Base-by-base conservation (phyloP, 2,888 invertebrate species). In the Tenthredo amoena region DNA sequence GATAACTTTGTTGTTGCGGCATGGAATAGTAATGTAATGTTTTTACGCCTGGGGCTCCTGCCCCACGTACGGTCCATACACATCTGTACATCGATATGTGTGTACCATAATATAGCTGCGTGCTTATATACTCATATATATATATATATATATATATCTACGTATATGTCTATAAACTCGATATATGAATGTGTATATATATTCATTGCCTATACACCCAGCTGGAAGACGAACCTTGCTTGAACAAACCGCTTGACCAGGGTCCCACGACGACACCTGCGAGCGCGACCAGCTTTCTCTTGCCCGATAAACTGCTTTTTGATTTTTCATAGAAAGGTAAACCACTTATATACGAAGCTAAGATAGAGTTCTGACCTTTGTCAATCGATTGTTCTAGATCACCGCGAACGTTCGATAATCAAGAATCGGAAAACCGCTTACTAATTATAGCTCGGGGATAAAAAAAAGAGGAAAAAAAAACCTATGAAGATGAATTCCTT, bases 241-340 rank as follows among this genome's bases (percentile, higher is more conserved):
- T 47, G 47, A 50, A 83, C 83, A 83, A 55, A 81, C 81, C 81
- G 40, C 81, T 81, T 81, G 81, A 81, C 81, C 81, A 83, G 83
- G 40, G 68, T 83, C 65, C 83, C 68, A 83, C 83, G 68, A 37
- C 83, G 83, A 83, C 83, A 83, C 83, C 83, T 83, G 83, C 47
- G 85, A 26, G 84, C 65, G 40, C 76, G 65, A 85, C 55, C 79
- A 85, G 85, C 85, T 85, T 85, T 85, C 85, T 85, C 85, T 85
- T 34, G 83, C 83, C 37, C 71, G 81, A 81, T 81, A 50, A 34
- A 21, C 81, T 77, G 81, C 81, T 81, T 81, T 81, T 81, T 68
- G 83, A 83, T 83, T 83, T 83, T 83, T 83, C 83, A 83, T 83
- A 43, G 47, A 83, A 83, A 68, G 47, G 68, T 83, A 71, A 83